Evolutionary conservation across 2,888 invertebrate genomes (phyloP), one percentile per base, ranked within the genome.

Genomic region (Theretra japonica): DNA sequence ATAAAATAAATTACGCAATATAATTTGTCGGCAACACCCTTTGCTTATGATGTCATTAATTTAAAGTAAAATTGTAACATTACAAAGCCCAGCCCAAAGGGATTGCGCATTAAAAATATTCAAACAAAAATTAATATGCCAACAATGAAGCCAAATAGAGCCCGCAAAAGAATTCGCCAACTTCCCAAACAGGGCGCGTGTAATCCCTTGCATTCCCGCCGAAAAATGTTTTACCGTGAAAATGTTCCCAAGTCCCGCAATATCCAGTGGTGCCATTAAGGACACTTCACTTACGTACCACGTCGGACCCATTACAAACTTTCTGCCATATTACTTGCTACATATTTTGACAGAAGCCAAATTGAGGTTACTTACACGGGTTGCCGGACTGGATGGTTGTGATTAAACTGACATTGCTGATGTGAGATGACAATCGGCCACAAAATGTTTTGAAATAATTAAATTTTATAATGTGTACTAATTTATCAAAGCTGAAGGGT

Each of bases 281-380:
- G 80, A 76, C 80, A 82, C 84, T 90, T 85, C 78, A 81, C 77
- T 79, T 71, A 78, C 81, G 76, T 73, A 78, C 80, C 89, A 88
- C 89, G 88, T 86, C 83, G 82, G 72, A 70, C 80, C 86, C 87
- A 88, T 90, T 88, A 88, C 78, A 82, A 89, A 90, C 82, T 89
- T 90, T 85, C 79, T 73, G 77, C 84, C 82, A 83, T 85, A 84
- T 85, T 83, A 85, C 79, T 77, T 73, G 77, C 82, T 82, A 84
- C 80, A 78, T 80, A 80, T 82, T 83, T 80, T 76, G 75, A 73
- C 73, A 70, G 73, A 74, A 62, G 15, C 53, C 76, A 79, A 80
- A 79, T 78, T 79, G 75, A 70, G 74, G 77, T 76, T 77, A 74
- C 74, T 77, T 80, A 77, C 75, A 75, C 79, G 74, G 75, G 76